These are phyloP conservation scores for Lycophotia porphyrea DNA, from an alignment of 2,888 invertebrate species.

Conservation along the genomic window DNA sequence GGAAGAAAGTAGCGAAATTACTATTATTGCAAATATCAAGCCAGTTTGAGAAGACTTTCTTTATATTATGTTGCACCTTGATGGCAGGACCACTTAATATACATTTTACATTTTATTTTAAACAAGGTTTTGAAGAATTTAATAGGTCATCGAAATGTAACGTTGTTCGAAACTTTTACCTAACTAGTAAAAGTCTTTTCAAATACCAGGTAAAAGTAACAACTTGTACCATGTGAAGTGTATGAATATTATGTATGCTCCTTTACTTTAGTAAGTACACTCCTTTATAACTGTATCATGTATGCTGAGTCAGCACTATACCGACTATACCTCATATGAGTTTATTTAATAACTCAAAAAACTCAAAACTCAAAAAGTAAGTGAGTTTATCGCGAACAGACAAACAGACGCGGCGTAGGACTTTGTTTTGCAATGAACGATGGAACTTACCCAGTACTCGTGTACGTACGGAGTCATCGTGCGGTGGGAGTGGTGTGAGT, in stretches of 20 bases:
- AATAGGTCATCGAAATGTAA: conserved; percentile 10
- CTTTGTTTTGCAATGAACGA: neutral
- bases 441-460: conserved; percentile 30
- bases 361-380: no score
- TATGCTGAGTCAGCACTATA: no score
- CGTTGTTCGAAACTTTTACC: neutral
- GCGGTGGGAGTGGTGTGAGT: neutral
- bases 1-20: conserved; percentile 44
- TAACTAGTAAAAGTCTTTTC: neutral
- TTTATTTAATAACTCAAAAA: no score
- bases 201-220: neutral
- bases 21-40: conserved; percentile 50
- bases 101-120: neutral
- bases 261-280: no score
- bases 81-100: neutral
- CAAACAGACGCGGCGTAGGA: no score
- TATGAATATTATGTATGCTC: no score
- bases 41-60: conserved; percentile 39
- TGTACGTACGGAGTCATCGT: conserved; percentile 12
- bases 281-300: no score
- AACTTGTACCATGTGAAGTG: no score
- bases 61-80: conserved; percentile 45
- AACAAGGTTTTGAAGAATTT: neutral
- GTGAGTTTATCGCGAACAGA: no score
- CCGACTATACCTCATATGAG: no score